These are phyloP conservation scores for Zaprionus gabonicus DNA, from an alignment of 1,140 invertebrate species.

Conservation along the genomic window DNA sequence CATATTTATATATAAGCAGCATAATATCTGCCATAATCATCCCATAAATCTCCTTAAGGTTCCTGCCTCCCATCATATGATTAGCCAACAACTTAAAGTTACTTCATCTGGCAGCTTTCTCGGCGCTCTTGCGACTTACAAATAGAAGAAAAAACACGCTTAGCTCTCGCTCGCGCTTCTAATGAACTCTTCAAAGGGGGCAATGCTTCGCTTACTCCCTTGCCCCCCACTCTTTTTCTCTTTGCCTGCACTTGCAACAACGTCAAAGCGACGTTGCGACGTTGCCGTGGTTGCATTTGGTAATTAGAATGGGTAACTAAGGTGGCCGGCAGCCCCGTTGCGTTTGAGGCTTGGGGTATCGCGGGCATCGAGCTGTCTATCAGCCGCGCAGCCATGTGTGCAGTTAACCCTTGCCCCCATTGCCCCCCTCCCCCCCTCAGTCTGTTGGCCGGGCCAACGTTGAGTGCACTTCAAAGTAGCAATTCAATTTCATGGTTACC, in stretches of 20 bases:
- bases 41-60: too few species aligned
- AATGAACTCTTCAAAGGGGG: constrained; percentile 50
- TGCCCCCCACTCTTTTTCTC: not conserved
- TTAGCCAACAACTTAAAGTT: not conserved
- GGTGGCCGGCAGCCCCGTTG: constrained; percentile 55
- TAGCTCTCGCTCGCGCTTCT: constrained; percentile 28
- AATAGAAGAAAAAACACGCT: constrained; percentile 17
- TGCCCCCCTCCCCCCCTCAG: not conserved
- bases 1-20: too few species aligned
- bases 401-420: constrained; percentile 56
- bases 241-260: constrained; percentile 41
- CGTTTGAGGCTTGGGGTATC: not conserved
- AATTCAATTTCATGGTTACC: constrained; percentile 80
- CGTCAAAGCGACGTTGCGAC: constrained; percentile 30
- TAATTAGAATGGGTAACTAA: constrained; percentile 76
- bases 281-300: constrained; percentile 54
- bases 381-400: constrained; percentile 74
- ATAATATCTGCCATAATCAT: not conserved
- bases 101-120: not conserved
- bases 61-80: not conserved
- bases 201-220: not conserved
- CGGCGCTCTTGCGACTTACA: not conserved
- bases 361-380: constrained; percentile 49
- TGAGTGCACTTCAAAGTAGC: constrained; percentile 82
- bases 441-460: constrained; percentile 39